These are phyloP conservation scores for Hoplostethus atlanticus DNA, from an alignment of 2,797 vertebrate species.

Conservation along the genomic window DNA sequence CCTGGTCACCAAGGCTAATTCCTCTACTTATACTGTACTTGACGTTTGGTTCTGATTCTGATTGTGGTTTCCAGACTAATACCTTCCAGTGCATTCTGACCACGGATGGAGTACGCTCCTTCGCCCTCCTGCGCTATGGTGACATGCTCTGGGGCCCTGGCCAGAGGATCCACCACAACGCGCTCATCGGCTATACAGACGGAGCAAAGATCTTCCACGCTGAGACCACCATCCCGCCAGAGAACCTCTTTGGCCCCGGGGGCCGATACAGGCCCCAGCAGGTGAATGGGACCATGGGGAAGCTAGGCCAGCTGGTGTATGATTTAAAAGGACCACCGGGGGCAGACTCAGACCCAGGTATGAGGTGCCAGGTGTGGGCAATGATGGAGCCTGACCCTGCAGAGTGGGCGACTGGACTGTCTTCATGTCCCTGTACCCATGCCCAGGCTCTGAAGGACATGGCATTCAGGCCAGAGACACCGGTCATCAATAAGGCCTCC, in stretches of 20 bases:
- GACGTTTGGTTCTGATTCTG: conserved; percentile 1
- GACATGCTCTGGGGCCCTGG: conserved; percentile 87
- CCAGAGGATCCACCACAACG: conserved; percentile 80
- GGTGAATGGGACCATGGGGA: conserved; percentile 75
- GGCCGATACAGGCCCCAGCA: conserved; percentile 86
- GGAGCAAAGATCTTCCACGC: conserved; percentile 73
- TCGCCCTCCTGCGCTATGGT: conserved; percentile 83
- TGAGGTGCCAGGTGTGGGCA: conserved; percentile 84
- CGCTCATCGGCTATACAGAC: conserved; percentile 86
- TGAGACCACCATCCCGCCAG: conserved; percentile 74
- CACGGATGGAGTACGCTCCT: conserved; percentile 84
- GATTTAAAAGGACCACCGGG: conserved; percentile 69
- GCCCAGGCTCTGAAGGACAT: conserved; percentile 82
- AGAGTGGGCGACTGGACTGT: conserved; percentile 73
- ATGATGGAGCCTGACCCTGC: conserved; percentile 77
- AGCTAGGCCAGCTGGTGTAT: conserved; percentile 82
- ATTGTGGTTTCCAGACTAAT: conserved; percentile 80
- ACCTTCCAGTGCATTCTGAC: conserved; percentile 88
- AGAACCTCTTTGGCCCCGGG: conserved; percentile 78
- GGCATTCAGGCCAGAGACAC: conserved; percentile 78
- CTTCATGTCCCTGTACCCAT: conserved; percentile 84
- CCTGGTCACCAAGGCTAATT: no score
- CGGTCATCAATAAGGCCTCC: conserved; percentile 46
- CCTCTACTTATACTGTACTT: no score
- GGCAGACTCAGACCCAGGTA: conserved; percentile 58